Conservation (phyloP, 2,888 invertebrate species). For the Gerris lacustris region DNA sequence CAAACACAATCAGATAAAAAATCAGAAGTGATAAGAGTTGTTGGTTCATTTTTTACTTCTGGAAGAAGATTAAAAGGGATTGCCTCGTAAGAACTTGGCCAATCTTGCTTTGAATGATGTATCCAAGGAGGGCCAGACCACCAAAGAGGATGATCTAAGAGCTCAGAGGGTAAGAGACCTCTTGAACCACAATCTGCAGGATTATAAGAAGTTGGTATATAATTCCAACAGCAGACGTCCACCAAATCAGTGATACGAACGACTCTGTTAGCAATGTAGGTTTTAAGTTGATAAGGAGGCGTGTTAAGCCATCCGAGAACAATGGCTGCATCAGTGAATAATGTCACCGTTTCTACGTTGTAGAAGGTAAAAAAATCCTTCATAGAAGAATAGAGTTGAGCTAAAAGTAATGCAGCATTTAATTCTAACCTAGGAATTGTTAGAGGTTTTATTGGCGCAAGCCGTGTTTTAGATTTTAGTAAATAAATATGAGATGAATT, state of each 20-base stretch:
- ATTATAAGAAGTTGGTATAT: slow-evolving; percentile 3
- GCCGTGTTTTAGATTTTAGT: background rate
- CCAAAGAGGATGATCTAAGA: background rate
- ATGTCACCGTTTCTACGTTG: background rate
- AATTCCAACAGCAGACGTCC: no score
- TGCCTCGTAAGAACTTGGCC: background rate
- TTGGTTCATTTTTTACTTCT: slow-evolving; percentile 6
- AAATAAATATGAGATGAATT: background rate
- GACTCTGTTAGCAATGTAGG: slow-evolving; percentile 9
- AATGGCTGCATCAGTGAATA: slow-evolving; percentile 1
- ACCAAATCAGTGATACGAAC: background rate
- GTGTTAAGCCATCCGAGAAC: slow-evolving; percentile 11
- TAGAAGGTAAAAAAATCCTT: background rate
- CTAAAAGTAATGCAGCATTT: background rate
- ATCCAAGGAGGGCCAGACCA: slow-evolving; percentile 19
- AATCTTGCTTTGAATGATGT: background rate
- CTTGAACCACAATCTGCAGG: slow-evolving; percentile 7
- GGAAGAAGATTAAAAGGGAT: slow-evolving; percentile 1
- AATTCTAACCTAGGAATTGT: slow-evolving; percentile 4
- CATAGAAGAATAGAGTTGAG: background rate
- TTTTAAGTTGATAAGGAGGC: background rate
- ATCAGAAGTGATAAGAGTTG: background rate
- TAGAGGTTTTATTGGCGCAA: background rate
- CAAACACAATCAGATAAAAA: background rate
- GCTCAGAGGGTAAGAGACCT: background rate